Conservation (phyloP, 2,113 vertebrate genomes). For the Alligator sinensis region DNA sequence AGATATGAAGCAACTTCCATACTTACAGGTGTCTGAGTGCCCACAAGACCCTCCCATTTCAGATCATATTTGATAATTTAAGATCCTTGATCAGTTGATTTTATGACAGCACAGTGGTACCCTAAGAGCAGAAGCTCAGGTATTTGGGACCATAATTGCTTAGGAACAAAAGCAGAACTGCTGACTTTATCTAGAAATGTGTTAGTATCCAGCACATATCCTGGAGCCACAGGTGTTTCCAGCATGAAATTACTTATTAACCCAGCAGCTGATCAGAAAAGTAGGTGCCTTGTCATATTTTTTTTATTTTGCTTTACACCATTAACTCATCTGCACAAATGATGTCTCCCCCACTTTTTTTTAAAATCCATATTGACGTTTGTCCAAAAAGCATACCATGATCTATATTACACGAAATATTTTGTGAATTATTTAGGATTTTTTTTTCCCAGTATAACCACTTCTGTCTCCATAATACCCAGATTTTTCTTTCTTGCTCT, state of each 20-base stretch:
- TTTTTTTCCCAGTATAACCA: no score
- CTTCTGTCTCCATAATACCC: background rate
- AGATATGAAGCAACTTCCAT: background rate
- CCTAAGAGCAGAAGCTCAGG: no score
- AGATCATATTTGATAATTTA: no score
- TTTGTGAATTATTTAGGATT: no score
- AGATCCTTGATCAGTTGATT: no score
- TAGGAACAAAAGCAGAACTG: background rate
- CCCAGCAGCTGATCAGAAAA: background rate
- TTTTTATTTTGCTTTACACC: background rate
- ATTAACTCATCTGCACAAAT: no score
- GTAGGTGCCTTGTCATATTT: background rate
- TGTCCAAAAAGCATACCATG: no score
- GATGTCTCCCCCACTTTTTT: no score
- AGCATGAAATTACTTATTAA: background rate
- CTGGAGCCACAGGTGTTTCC: background rate
- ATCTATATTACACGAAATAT: no score
- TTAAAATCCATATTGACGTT: no score
- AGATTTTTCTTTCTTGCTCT: background rate
- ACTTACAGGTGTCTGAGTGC: background rate
- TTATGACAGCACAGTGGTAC: no score
- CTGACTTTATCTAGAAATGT: background rate
- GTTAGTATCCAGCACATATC: background rate
- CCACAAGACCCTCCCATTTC: background rate
- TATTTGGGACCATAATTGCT: no score